Evolutionary conservation across 2,113 vertebrate genomes (phyloP).

Genomic region (Caretta caretta): DNA sequence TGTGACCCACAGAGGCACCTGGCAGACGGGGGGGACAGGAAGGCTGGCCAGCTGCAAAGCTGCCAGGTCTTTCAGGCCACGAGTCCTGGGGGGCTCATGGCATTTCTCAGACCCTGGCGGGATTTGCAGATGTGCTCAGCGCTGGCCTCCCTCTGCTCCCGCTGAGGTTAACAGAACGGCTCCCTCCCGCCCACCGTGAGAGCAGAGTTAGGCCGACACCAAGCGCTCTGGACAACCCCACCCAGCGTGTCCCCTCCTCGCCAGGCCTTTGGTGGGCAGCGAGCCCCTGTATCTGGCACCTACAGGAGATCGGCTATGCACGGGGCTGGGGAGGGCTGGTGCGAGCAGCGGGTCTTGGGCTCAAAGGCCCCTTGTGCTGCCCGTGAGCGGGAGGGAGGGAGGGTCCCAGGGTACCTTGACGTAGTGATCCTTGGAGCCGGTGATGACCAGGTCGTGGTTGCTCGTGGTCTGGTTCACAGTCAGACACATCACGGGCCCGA

Average conservation of each 20-base stretch:
- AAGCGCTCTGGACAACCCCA: background rate
- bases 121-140: background rate
- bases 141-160: background rate
- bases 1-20: background rate
- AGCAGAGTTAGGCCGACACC: background rate
- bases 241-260: background rate
- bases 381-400: background rate
- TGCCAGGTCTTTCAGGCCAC: background rate
- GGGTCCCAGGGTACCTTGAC: slow-evolving; percentile 86
- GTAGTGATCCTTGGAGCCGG: slow-evolving; percentile 97
- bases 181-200: too few relatives aligned
- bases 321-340: background rate
- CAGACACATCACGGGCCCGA: slow-evolving; percentile 96
- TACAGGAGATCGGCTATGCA: background rate
- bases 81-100: background rate
- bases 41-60: background rate
- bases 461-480: slow-evolving; percentile 89
- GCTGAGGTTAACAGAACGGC: background rate
- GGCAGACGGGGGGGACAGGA: background rate
- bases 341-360: background rate
- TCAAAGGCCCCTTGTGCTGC: background rate
- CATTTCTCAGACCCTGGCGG: background rate
- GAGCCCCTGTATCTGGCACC: background rate
- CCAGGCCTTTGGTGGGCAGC: background rate
- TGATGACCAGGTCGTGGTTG: slow-evolving; percentile 95